Evolutionary conservation across 2,888 invertebrate genomes (phyloP).

Genomic region (Rhagonycha lutea): DNA sequence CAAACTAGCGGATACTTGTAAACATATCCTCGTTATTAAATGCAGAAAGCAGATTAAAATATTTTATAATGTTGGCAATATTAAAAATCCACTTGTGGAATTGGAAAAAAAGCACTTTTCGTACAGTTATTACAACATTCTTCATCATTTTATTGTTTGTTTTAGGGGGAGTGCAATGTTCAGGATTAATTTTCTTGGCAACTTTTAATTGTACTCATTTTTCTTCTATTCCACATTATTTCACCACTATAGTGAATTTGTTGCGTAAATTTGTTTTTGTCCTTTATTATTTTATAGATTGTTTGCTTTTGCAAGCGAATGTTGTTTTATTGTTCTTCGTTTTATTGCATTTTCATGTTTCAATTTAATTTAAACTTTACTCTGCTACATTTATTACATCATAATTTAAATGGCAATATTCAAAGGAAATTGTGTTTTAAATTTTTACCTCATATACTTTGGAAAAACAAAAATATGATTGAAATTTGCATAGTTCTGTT

Average conservation of each 20-base stretch:
- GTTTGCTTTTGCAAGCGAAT: not conserved
- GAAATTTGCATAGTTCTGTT: not conserved
- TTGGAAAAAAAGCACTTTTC: not conserved
- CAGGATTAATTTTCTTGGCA: slow-evolving; percentile 1
- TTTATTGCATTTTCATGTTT: not conserved
- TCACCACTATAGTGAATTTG: not conserved
- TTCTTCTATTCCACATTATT: slow-evolving; percentile 1
- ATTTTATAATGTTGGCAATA: not conserved
- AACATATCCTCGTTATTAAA: not conserved
- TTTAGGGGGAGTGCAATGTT: not conserved
- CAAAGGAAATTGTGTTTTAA: not conserved
- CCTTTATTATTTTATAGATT: not conserved
- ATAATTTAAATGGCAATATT: not conserved
- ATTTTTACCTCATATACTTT: not conserved
- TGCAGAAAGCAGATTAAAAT: not conserved
- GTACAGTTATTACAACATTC: not conserved
- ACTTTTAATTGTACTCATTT: not conserved
- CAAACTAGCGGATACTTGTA: not conserved
- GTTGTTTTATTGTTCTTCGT: not conserved
- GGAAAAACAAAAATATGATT: not conserved
- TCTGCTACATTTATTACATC: not conserved
- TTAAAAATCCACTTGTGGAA: not conserved
- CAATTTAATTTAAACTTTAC: not conserved
- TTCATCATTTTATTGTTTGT: not conserved
- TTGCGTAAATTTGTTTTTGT: not conserved